Base-by-base conservation (phyloP, 2,888 invertebrate genomes). In the Laothoe populi region DNA sequence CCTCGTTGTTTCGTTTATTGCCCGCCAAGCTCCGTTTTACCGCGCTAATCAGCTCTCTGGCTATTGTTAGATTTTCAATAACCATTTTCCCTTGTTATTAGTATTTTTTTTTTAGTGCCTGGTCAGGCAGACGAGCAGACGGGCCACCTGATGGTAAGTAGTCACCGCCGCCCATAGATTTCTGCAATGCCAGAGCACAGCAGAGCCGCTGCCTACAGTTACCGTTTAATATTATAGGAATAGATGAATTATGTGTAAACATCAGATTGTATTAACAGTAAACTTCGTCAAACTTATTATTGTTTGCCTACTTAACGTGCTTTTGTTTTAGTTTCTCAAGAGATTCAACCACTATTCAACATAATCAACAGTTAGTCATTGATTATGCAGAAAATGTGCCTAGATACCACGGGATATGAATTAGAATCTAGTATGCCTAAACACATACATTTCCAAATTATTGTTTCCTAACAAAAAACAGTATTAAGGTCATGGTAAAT, bases 1-100 rank as follows among this genome's bases (percentile, higher is more conserved):
- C 53, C 44, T 31, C 59, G 46, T 53, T 63, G 63, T 59, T 59
- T 49, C 48, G 48, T 59, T 62, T 59, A 59, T 49, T 59, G 59
- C 42, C 40, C 42, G 59, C 59, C 59, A 59, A 44, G 24, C 40
- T 23, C 31, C 42, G 59, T 48, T 44, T 42, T 63, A 26, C 49
- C 21, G 59, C 44, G 63, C 53, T 59, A 63, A 63, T 42, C 59
- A 63, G 59, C 23, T 46, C 26, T 40, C 61, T 46, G 40, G 26
- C 60, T 40, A 42, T 38, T 58, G 40, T 40, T 24, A 40, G 24
- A 42, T 42, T 38, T 40, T 58, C 40, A n/a, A 40, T 42, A n/a
- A 23, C 10, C n/a, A 23, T 58, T 40, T 40, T 40, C 13, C 57
- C n/a, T 7, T 7, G 21, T 38, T 35, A 38, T 57, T 21, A 57